These are phyloP conservation scores for Rostratula benghalensis DNA, from an alignment of 2,113 vertebrate genomes.

Conservation along the genomic window DNA sequence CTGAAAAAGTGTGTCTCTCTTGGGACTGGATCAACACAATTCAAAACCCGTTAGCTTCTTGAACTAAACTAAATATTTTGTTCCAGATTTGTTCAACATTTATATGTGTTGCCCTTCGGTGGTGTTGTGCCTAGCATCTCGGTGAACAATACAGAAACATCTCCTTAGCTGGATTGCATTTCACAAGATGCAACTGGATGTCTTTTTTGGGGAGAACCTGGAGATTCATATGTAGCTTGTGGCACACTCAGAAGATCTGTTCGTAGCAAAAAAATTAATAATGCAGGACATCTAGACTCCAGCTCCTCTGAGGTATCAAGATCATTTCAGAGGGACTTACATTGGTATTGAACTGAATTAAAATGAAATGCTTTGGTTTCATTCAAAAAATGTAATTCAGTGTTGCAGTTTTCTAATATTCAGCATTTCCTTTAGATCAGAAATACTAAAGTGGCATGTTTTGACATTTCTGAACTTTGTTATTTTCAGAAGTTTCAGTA, in stretches of 20 bases:
- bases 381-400: background rate
- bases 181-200: background rate
- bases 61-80: background rate
- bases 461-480: conserved; percentile 55
- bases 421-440: conserved; percentile 50
- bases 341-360: background rate
- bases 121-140: background rate
- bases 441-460: conserved; percentile 39
- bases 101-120: background rate
- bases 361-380: conserved; percentile 29
- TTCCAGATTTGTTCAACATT: background rate
- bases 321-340: background rate
- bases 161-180: background rate
- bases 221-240: background rate
- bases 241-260: background rate
- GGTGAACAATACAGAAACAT: background rate
- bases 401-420: conserved; percentile 34
- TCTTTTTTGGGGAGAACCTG: background rate
- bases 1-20: background rate
- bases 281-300: background rate
- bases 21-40: background rate
- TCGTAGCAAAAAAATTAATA: background rate
- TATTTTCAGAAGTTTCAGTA: conserved; percentile 59
- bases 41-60: background rate
- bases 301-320: background rate